Base-by-base conservation (phyloP, 2,888 invertebrate genomes). In the Idaea aversata region DNA sequence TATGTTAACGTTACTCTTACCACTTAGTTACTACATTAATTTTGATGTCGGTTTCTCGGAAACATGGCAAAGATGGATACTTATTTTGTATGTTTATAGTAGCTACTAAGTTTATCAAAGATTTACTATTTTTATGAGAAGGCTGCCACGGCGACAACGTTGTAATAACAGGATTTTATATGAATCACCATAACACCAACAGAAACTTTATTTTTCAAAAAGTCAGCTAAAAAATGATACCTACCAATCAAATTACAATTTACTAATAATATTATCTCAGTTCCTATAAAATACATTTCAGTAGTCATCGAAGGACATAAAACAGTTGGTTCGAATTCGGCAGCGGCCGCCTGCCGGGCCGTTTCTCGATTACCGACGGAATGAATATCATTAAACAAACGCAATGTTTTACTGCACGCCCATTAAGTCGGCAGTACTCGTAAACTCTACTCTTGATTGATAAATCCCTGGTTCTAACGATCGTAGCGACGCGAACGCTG, bases 371-470 rank as follows among this genome's bases (percentile, higher is more conserved):
- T 82, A 87, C 75, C 69, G 71, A 67, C 69, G 75, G 75, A 79
- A 81, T 80, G 77, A 79, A 80, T 81, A 81, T 76, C 79, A 80
- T 82, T 82, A 82, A 80, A 81, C 79, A 83, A 82, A 84, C 77
- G 74, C 76, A 74, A 72, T 77, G 71, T 77, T 79, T 82, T 80
- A 82, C 78, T 72, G 81, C 78, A 68, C 68, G 70, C 74, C 73
- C 83, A 84, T 85, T 82, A 83, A 81, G 77, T 65, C 72, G 78
- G 78, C 84, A 77, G 75, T 73, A 70, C 77, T 84, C 86, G 76
- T 88, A 88, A 89, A 89, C 83, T 81, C 77, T 67, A 71, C 81
- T 77, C 79, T 86, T 86, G 86, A 88, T 86, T 85, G 85, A 87
- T 87, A 87, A 85, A 84, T 82, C 75, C 77, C 72, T 75, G 71